Evolutionary conservation across 2,113 vertebrate species (phyloP).

Genomic region (Glaucomys volans): DNA sequence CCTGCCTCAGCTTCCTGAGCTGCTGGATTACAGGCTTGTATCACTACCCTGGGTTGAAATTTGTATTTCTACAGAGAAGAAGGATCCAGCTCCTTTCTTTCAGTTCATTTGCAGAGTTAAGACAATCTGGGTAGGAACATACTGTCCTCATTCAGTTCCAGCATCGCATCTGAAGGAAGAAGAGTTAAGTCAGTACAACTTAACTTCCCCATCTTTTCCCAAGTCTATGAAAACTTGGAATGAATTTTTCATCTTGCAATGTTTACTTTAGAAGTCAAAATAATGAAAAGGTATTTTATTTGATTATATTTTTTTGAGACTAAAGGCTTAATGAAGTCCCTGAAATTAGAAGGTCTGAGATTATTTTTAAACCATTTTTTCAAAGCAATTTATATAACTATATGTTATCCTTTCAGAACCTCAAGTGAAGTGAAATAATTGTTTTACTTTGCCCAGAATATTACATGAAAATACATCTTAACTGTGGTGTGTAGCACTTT

Average conservation of each 20-base stretch:
- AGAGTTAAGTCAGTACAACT: constrained; percentile 64
- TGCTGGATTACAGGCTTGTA: too few relatives aligned
- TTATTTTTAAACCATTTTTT: constrained; percentile 33
- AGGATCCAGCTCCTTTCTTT: too few relatives aligned
- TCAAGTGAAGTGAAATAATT: constrained; percentile 7
- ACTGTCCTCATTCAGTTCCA: constrained; percentile 64
- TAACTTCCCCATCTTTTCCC: background rate
- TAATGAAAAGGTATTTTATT: background rate
- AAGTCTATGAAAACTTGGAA: constrained; percentile 45
- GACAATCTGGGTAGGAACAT: constrained; percentile 73
- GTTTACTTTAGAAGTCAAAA: constrained; percentile 43
- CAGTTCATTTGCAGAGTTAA: too few relatives aligned
- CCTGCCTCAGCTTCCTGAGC: too few relatives aligned
- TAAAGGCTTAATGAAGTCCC: background rate
- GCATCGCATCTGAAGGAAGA: constrained; percentile 54
- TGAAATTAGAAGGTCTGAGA: background rate
- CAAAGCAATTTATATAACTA: constrained; percentile 39
- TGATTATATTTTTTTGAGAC: too few relatives aligned
- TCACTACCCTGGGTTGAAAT: background rate
- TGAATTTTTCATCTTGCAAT: constrained; percentile 52
- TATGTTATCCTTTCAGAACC: background rate
- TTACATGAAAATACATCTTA: constrained; percentile 27
- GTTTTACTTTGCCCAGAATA: background rate
- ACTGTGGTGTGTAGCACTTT: background rate
- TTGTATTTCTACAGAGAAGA: too few relatives aligned